A percentile compares a stretch with the other conserved stretches of the same genome.
Conservation (phyloP, 2,888 invertebrate genomes). For the Drosophila fungiperda region DNA sequence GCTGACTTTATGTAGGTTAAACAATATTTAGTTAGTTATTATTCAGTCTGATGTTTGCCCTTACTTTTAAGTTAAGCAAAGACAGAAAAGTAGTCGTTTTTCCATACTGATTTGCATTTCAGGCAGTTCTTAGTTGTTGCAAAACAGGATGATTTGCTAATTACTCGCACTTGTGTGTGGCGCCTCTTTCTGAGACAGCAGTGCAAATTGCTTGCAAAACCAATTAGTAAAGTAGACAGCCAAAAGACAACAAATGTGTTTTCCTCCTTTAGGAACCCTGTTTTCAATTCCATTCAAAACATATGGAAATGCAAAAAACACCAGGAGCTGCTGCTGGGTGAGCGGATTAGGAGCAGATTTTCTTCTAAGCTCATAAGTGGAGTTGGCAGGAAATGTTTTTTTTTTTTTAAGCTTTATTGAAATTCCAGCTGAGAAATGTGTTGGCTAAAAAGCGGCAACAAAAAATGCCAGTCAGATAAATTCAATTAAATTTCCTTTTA, state of each 20-base stretch:
- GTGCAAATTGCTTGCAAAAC: slow-evolving; percentile 42
- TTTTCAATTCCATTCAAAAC: slow-evolving; percentile 32
- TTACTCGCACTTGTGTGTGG: slow-evolving; percentile 20
- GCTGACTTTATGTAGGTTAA: slow-evolving; percentile 34
- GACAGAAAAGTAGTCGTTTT: neutral
- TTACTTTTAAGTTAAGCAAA: slow-evolving; percentile 15
- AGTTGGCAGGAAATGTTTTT: slow-evolving; percentile 14
- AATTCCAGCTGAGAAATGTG: slow-evolving; percentile 40
- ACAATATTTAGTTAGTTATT: slow-evolving; percentile 52
- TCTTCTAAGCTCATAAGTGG: slow-evolving; percentile 17
- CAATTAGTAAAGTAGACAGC: slow-evolving; percentile 53
- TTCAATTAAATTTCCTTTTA: slow-evolving; percentile 4
- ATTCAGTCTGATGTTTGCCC: slow-evolving; percentile 47
- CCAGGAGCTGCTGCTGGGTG: neutral
- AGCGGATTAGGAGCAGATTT: slow-evolving; percentile 1
- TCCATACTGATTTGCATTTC: slow-evolving; percentile 22
- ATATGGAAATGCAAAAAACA: slow-evolving; percentile 18
- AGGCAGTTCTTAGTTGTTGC: slow-evolving; percentile 8
- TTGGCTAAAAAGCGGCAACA: neutral
- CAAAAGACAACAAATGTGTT: slow-evolving; percentile 32
- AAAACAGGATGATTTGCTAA: slow-evolving; percentile 35
- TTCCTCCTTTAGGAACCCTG: neutral
- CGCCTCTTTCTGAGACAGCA: neutral
- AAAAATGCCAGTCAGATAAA: slow-evolving; percentile 9
- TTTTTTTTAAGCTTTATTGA: slow-evolving; percentile 32